Evolutionary conservation across 2,113 vertebrate genomes (phyloP).

Genomic region (Panthera leo): DNA sequence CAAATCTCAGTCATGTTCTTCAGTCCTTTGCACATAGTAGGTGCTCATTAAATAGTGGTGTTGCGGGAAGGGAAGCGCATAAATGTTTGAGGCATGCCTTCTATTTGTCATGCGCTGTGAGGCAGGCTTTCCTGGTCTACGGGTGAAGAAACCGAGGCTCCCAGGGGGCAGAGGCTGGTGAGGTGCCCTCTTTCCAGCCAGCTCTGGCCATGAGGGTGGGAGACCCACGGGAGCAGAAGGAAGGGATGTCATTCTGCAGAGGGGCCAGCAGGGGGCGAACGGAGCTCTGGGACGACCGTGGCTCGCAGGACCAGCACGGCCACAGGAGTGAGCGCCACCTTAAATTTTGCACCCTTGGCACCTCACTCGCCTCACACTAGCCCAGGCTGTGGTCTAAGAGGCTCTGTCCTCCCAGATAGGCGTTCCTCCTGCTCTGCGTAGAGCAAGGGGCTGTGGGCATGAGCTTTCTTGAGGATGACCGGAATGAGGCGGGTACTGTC

Average conservation of each 20-base stretch:
- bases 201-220: background rate
- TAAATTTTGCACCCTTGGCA: too few species aligned
- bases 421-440: background rate
- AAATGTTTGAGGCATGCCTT: too few species aligned
- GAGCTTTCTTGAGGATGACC: background rate
- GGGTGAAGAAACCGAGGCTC: background rate
- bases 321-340: accelerated
- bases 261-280: constrained; percentile 29
- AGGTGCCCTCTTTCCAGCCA: accelerated
- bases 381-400: background rate
- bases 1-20: background rate
- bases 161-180: background rate
- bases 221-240: background rate
- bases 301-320: accelerated
- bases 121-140: background rate
- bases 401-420: too few species aligned
- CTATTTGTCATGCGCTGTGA: background rate
- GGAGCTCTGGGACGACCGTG: accelerated
- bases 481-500: accelerated
- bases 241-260: background rate
- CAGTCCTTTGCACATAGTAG: background rate
- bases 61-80: too few species aligned
- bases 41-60: background rate
- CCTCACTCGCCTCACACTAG: background rate
- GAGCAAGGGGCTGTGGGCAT: background rate